Evolutionary conservation across 2,797 vertebrate genomes (phyloP).

Genomic region (Onychomys arenicola): DNA sequence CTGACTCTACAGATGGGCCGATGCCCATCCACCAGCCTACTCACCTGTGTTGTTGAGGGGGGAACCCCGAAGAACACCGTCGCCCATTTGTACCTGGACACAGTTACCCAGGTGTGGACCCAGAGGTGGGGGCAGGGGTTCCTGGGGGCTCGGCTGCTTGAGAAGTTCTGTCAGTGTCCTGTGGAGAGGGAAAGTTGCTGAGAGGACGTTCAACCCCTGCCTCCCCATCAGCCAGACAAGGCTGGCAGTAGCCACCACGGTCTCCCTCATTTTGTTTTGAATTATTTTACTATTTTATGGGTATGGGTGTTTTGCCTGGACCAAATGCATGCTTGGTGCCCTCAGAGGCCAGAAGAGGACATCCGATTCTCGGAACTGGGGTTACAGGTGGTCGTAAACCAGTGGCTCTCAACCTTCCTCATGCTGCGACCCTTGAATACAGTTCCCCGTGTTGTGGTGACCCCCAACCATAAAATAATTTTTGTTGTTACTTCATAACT

Average conservation of each 20-base stretch:
- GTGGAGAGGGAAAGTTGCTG: slow-evolving; percentile 34
- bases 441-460: neutral
- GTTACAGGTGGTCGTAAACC: neutral
- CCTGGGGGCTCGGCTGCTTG: slow-evolving; percentile 93
- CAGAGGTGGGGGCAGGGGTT: slow-evolving; percentile 83
- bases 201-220: neutral
- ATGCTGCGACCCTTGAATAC: neutral
- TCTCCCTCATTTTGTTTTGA: neutral
- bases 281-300: neutral
- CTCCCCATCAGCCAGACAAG: neutral
- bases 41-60: slow-evolving; percentile 92
- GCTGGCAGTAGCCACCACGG: neutral
- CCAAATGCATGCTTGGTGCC: neutral
- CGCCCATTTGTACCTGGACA: slow-evolving; percentile 92
- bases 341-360: neutral
- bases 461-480: too few relatives aligned
- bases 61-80: slow-evolving; percentile 90
- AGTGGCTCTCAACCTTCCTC: neutral
- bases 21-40: neutral
- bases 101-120: slow-evolving; percentile 88
- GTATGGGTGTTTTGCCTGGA: too few relatives aligned
- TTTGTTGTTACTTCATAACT: neutral
- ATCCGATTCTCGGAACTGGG: neutral
- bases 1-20: neutral
- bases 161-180: slow-evolving; percentile 96